Evolutionary conservation across 2,888 invertebrate genomes (phyloP).

Genomic region (Athalia circularis): DNA sequence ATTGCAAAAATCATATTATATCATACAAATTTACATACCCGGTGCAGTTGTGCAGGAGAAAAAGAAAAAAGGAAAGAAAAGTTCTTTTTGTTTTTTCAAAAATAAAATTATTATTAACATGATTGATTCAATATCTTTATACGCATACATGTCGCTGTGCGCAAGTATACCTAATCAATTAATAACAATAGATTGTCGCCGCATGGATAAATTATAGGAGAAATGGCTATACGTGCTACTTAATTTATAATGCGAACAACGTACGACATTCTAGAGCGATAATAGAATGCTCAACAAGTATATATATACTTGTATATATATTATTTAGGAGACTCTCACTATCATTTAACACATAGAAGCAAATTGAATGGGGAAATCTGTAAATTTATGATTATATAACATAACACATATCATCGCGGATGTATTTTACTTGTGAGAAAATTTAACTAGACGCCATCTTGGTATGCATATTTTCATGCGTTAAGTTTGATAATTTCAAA

Average conservation of each 20-base stretch:
- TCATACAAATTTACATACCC: too few species aligned
- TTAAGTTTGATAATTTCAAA: too few species aligned
- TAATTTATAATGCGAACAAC: constrained; percentile 22
- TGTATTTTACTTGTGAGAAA: not conserved
- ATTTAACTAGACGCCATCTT: too few species aligned
- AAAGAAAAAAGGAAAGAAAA: too few species aligned
- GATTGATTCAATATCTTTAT: too few species aligned
- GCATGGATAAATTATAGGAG: not conserved
- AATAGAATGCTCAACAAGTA: constrained; percentile 13
- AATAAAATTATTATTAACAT: too few species aligned
- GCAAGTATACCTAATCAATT: not conserved
- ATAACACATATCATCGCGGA: not conserved
- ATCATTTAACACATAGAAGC: constrained; percentile 34
- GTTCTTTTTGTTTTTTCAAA: too few species aligned
- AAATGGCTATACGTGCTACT: constrained; percentile 28
- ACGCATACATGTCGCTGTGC: too few species aligned
- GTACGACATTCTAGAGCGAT: constrained; percentile 30
- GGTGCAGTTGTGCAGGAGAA: too few species aligned
- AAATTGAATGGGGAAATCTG: constrained; percentile 19
- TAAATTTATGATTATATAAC: not conserved
- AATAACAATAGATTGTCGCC: not conserved
- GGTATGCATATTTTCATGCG: too few species aligned
- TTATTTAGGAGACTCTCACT: constrained; percentile 37
- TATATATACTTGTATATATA: too few species aligned
- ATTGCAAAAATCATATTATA: too few species aligned